Base-by-base conservation (phyloP, 2,113 vertebrate genomes). In the Jacana jacana region DNA sequence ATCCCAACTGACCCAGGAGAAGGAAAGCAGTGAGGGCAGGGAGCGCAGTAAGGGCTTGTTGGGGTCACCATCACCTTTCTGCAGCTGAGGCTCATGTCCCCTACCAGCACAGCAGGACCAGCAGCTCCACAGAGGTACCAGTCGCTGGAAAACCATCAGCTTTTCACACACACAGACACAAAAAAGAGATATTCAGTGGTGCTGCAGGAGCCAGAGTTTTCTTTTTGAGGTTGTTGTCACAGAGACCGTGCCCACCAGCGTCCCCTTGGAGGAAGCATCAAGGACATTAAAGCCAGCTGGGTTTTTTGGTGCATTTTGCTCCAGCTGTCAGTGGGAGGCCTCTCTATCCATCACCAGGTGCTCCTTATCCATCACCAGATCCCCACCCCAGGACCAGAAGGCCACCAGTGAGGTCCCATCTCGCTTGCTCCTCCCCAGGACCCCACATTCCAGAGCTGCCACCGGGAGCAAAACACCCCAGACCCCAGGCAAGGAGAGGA, bases 1-100 rank as follows among this genome's bases (percentile, higher is more conserved):
- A 44, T 16, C 28, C 51, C 55, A 2, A 63, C 7, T 0, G 66
- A 27, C 1, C 0, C 0, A 0, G 28, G 4, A 9, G 1, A 2
- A 14, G 10, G 23, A 13, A 10, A 10, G 54, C 3, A 39, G 40
- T 1, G 1, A 28, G 12, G 51, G 31, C 37, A 52, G 10, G 18
- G 18, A 27, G 16, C 39, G 63, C 70, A 23, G 33, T 13, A 0
- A 61, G 27, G 40, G 33, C 37, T 77, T 11, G 0, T 37, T 25
- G 7, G 0, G 3, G 22, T 73, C 86, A 33, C 17, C 1, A 48
- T 24, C 13, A 0, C 72, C 58, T 14, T 23, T 63, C 61, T 8
- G 44, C 60, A 17, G 14, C 24, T 66, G 18, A 37, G 20, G 13
- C 28, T 11, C 1, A 1, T 7, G 16, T 39, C 71, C 9, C 49